Evolutionary conservation across 1,140 invertebrate genomes (phyloP).

Genomic region (Drosophila elegans): DNA sequence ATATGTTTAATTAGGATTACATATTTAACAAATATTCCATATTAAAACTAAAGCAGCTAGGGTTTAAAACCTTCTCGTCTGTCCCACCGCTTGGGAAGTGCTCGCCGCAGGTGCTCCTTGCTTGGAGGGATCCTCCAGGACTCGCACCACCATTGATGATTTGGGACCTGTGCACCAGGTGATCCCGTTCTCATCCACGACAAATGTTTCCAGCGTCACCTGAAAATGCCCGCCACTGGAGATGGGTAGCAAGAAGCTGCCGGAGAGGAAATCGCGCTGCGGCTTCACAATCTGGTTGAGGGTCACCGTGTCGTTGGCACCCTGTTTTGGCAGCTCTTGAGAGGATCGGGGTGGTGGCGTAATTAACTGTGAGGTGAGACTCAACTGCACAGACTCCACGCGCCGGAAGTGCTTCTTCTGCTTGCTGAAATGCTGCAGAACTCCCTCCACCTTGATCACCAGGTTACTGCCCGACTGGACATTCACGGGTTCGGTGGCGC

Average conservation of each 20-base stretch:
- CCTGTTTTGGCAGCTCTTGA: conserved; percentile 76
- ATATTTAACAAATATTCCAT: conserved; percentile 10
- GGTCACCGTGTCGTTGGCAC: conserved; percentile 85
- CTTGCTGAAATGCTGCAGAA: conserved; percentile 90
- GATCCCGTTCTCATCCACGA: conserved; percentile 82
- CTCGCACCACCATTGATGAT: conserved; percentile 81
- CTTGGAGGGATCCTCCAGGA: conserved; percentile 81
- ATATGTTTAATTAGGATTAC: conserved; percentile 2
- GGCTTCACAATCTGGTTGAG: conserved; percentile 89
- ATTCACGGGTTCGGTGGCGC: conserved; percentile 90
- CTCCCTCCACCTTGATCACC: conserved; percentile 94
- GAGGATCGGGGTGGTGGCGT: conserved; percentile 85
- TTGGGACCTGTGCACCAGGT: conserved; percentile 83
- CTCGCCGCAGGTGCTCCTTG: conserved; percentile 56
- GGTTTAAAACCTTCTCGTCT: conserved; percentile 69
- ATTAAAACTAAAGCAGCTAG: neutral
- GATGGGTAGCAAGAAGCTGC: conserved; percentile 89
- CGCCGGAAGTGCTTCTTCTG: conserved; percentile 89
- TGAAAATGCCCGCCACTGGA: conserved; percentile 83
- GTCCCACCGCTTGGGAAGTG: conserved; percentile 60
- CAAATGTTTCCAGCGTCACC: conserved; percentile 81
- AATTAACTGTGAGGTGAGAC: conserved; percentile 88
- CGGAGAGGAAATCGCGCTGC: conserved; percentile 92
- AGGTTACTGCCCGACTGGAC: conserved; percentile 91
- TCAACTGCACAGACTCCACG: conserved; percentile 90